phyloP scores from a whole-genome alignment of 2,888 invertebrate species.

The Eustalomyia histrio region DNA sequence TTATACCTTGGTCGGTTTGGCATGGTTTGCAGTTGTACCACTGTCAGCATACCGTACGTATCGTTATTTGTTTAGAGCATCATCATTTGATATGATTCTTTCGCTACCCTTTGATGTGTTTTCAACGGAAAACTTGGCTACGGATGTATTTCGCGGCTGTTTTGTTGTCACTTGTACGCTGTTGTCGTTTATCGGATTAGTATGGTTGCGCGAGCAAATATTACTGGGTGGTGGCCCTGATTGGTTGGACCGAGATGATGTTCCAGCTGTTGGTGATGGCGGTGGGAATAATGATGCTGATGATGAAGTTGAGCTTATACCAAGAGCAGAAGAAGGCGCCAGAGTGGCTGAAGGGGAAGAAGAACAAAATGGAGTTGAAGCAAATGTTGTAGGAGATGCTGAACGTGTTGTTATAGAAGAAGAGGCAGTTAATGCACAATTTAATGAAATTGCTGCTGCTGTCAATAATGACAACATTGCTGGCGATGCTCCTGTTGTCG shows the following conservation, averaged over 20 bases:
- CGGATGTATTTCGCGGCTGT: conserved; percentile 97
- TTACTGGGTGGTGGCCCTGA: conserved; percentile 98
- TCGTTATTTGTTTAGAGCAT: conserved; percentile 94
- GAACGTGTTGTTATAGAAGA: conserved; percentile 75
- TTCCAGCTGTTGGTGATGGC: conserved; percentile 74
- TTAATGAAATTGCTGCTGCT: conserved; percentile 26
- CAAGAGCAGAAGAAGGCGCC: conserved; percentile 62
- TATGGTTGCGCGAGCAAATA: conserved; percentile 99
- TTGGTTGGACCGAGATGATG: conserved; percentile 90
- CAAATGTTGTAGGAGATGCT: conserved; percentile 52
- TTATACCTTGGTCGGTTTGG: conserved; percentile 96
- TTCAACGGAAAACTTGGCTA: conserved; percentile 94
- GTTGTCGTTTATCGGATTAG: conserved; percentile 96
- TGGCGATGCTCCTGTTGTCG: conserved; percentile 73
- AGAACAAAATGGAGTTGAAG: conserved; percentile 55
- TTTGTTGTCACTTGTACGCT: conserved; percentile 98
- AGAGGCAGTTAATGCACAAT: conserved; percentile 70
- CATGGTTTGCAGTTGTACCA: conserved; percentile 98
- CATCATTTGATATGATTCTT: conserved; percentile 88
- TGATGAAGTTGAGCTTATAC: conserved; percentile 67
- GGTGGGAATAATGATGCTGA: conserved; percentile 73
- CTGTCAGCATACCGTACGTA: conserved; percentile 97
- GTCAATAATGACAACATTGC: conserved; percentile 73
- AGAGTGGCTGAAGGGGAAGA: conserved; percentile 79
- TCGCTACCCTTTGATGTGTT: conserved; percentile 94